Evolutionary conservation across 2,888 invertebrate genomes (phyloP).

Genomic region (Panzeria rudis): DNA sequence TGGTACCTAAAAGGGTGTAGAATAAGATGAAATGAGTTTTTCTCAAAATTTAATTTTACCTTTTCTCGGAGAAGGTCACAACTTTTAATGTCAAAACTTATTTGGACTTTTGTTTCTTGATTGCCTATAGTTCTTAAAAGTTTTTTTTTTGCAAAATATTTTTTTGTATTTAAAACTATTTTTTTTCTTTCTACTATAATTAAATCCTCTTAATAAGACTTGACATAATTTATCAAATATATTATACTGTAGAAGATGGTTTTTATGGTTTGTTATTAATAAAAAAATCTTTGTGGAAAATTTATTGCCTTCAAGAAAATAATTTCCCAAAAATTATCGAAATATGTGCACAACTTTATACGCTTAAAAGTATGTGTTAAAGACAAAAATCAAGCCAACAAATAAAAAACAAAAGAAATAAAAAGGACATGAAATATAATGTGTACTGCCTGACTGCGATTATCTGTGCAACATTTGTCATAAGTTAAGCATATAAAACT

Average conservation of each 20-base stretch:
- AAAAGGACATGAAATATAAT: constrained; percentile 77
- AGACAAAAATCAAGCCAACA: background rate
- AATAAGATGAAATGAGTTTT: no score
- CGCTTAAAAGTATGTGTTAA: background rate
- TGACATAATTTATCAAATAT: background rate
- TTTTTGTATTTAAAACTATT: no score
- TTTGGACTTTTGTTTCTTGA: no score
- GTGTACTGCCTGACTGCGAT: constrained; percentile 81
- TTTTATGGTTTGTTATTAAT: background rate
- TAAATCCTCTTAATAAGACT: background rate
- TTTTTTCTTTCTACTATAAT: background rate
- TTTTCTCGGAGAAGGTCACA: no score
- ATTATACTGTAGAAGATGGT: background rate
- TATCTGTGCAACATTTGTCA: constrained; percentile 82
- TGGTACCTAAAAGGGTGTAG: no score
- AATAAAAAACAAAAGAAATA: background rate
- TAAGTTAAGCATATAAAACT: constrained; percentile 78
- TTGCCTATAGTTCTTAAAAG: no score
- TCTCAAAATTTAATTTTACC: no score
- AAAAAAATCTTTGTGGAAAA: background rate
- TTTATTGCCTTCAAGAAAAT: background rate
- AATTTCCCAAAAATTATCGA: background rate
- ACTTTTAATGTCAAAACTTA: no score
- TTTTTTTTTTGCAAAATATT: no score
- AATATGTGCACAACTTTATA: background rate